Evolutionary conservation across 1,140 invertebrate genomes (phyloP), one percentile per base, ranked within the genome.

Genomic region (Stegodyphus mimosarum): DNA sequence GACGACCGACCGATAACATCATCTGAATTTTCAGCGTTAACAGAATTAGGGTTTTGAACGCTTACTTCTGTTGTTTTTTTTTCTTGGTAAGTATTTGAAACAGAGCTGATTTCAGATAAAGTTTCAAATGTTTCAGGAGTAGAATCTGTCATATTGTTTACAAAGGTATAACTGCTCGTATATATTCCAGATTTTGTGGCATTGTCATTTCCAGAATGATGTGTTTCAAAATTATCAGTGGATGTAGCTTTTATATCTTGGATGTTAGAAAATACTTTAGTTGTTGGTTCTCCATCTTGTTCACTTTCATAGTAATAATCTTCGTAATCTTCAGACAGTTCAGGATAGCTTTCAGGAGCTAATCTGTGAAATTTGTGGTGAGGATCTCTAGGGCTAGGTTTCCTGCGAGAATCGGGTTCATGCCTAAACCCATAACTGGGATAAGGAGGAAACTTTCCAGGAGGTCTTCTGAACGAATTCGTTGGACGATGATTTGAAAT

Each of bases 401-500:
- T 60, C 11, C 81, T 75, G 17, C 73, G n/a, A 18, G 67, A 84
- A 17, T 17, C 73, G 18, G 33, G 50, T 15, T 83, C 79, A 9
- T 18, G 79, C 33, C 72, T 18, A 6, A 55, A 51, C 6, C 11
- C 13, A 33, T n/a, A 7, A n/a, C n/a, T 13, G 6, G 81, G 72
- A 15, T 55, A 70, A 55, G 72, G 60, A 7, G 72, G 81, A 17
- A 84, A 84, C 18, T 75, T 67, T 9, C 73, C 70, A 67, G 64
- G 80, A 7, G 81, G 81, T 33, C 83, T 52, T 5, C 69, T 33
- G n/a, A 63, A 33, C 7, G 75, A 7, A 66, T 72, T 72, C 7
- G 75, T 71, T 9, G 83, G 83, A 3, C 83, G 66, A 49, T 86
- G 83, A 13, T 86, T 86, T 13, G 83, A 86, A 7, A 86, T 77